Evolutionary conservation across 2,888 invertebrate genomes (phyloP), one percentile per base, ranked within the genome.

Genomic region (Cheilosia impressa): DNA sequence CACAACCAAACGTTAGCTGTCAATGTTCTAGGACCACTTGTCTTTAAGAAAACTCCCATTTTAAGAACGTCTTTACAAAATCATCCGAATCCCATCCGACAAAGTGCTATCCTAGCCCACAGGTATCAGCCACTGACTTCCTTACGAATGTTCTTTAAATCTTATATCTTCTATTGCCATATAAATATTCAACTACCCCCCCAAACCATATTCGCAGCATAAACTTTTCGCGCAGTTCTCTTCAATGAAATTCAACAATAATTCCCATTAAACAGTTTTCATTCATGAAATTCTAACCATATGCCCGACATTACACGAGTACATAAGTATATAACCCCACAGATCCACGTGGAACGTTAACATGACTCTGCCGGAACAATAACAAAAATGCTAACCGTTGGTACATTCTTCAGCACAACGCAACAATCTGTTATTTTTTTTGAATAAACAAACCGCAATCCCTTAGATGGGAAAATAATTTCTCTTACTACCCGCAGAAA

Each of bases 191-290:
- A 24, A 34, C 17, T 4, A 19, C 52, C 27, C 27, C 22, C 3
- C 13, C 24, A 19, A 50, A 17, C 19, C 7, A 4, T 5, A 50
- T 19, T 9, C n/a, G 9, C 19, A 38, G 15, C 19, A 62, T 7
- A 27, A 2, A 31, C 24, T 60, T 83, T 84, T 79, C 79, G 83
- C 83, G 75, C 50, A 69, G 62, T 83, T 69, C 68, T 73, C 78
- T 78, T 68, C 15, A 63, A 50, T 27, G 57, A 17, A 66, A 47
- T 31, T 45, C 22, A 15, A 63, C 34, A 50, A n/a, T 7, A 38
- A 52, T 7, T 57, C n/a, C 19, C 45, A 31, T n/a, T 58, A 50
- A 50, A 53, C 60, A 72, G 24, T 73, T 68, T 84, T 75, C 83
- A 84, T 84, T 84, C 83, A 84, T 75, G 41, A 84, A 84, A 78